phyloP scores from a whole-genome alignment of 1,140 invertebrate species.

The Drosophila willistoni region DNA sequence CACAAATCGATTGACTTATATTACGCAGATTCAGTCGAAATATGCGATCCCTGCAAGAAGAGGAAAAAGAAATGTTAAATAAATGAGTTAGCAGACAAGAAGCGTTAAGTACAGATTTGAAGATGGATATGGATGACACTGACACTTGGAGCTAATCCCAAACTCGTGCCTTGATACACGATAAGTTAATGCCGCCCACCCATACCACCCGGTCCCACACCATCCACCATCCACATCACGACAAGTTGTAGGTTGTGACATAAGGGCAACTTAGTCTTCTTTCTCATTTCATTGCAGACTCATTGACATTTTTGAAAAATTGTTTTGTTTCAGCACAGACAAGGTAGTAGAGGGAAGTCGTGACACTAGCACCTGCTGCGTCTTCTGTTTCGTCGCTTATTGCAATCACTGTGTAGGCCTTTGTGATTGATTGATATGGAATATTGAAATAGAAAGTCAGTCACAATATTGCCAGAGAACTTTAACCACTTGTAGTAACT shows the following conservation, averaged over 20 bases:
- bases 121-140: constrained; percentile 12
- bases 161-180: constrained; percentile 58
- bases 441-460: constrained; percentile 57
- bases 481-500: constrained; percentile 56
- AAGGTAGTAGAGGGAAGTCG: background rate
- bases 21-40: constrained; percentile 88
- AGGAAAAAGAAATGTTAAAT: constrained; percentile 41
- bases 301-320: constrained; percentile 76
- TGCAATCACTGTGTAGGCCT: constrained; percentile 42
- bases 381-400: constrained; percentile 49
- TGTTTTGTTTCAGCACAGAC: constrained; percentile 42
- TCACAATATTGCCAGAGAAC: constrained; percentile 1
- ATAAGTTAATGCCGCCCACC: constrained; percentile 69
- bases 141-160: constrained; percentile 68
- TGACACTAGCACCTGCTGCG: constrained; percentile 38
- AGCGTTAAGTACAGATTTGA: constrained; percentile 38
- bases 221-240: constrained; percentile 17
- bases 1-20: constrained; percentile 88
- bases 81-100: constrained; percentile 40
- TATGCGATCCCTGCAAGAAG: constrained; percentile 87
- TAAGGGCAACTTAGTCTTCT: constrained; percentile 15
- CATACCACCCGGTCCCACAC: constrained; percentile 6
- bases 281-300: constrained; percentile 27
- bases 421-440: constrained; percentile 68
- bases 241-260: constrained; percentile 39